phyloP scores from a whole-genome alignment of 2,797 vertebrate genomes.

The Hyperoplus immaculatus region DNA sequence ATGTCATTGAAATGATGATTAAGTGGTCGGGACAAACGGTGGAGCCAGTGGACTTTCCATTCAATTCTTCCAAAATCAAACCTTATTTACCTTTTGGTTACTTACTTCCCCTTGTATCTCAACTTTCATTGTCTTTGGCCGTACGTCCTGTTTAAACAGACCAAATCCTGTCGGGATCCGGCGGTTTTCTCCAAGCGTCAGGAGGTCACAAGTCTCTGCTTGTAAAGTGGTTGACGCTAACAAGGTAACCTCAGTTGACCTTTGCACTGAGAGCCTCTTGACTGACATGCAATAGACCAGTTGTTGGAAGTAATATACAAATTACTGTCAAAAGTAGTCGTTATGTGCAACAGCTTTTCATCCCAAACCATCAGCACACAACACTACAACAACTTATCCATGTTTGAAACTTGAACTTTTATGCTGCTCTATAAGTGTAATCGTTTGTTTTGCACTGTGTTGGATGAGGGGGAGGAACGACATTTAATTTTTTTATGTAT shows the following conservation, averaged over 20 bases:
- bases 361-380: no score
- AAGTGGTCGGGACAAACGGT: background rate
- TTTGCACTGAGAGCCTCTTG: background rate
- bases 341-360: no score
- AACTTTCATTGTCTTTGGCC: background rate
- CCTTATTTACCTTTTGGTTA: background rate
- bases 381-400: no score
- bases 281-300: background rate
- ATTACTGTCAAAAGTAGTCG: background rate
- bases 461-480: no score
- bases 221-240: constrained; percentile 20
- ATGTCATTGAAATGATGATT: background rate
- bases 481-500: no score
- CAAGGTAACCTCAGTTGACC: constrained; percentile 28
- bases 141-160: background rate
- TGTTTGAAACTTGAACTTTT: no score
- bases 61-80: no score
- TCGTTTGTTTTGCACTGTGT: background rate
- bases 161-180: background rate
- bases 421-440: no score
- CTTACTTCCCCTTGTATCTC: background rate
- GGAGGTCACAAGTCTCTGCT: background rate
- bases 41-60: background rate
- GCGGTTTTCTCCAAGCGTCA: background rate
- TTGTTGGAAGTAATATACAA: background rate